Conservation (phyloP, 2,797 vertebrate species). For the Myotis myotis region DNA sequence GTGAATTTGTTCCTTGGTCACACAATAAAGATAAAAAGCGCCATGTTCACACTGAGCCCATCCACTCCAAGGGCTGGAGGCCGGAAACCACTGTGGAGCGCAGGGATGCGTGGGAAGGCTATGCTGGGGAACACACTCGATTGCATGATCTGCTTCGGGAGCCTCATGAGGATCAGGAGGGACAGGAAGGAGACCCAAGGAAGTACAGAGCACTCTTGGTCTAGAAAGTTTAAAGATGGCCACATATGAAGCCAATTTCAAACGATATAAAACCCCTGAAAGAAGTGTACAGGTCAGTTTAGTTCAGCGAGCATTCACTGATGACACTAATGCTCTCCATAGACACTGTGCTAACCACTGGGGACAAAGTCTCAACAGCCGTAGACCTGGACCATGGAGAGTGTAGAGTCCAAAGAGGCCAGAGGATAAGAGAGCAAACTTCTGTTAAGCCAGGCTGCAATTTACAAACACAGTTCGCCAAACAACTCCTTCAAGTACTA, state of each 20-base stretch:
- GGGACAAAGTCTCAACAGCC: neutral
- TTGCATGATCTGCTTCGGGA: neutral
- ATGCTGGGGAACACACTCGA: too few species aligned
- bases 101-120: accelerated
- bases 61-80: neutral
- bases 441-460: neutral
- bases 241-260: slow-evolving; percentile 23
- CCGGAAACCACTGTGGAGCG: neutral
- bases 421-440: neutral
- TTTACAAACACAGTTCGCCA: neutral
- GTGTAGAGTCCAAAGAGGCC: neutral
- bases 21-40: neutral
- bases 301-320: neutral
- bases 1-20: neutral
- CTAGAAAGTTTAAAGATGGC: neutral
- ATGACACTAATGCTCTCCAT: neutral
- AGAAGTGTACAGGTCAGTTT: neutral
- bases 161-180: neutral
- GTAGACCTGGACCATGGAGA: neutral
- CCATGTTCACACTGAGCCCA: neutral
- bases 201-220: too few species aligned
- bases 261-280: neutral
- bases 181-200: neutral
- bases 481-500: neutral
- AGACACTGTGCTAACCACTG: neutral